Evolutionary conservation across 2,797 vertebrate species (phyloP).

Genomic region (Acrocephalus scirpaceus): DNA sequence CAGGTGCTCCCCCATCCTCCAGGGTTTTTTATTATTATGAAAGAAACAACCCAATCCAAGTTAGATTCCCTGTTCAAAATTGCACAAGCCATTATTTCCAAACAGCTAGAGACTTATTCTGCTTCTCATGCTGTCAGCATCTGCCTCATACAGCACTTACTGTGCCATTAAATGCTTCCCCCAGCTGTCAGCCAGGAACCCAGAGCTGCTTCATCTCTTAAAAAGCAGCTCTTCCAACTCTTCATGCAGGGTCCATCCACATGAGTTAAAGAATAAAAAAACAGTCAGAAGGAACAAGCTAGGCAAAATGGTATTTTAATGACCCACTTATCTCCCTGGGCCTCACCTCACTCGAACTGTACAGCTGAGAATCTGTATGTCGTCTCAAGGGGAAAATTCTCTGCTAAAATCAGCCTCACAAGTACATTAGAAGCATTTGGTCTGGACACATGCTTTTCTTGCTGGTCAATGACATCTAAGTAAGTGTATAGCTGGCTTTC

Average conservation of each 20-base stretch:
- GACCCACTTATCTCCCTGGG: not conserved
- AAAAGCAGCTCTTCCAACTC: not conserved
- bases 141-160: not conserved
- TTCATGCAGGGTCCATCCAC: not conserved
- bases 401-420: not conserved
- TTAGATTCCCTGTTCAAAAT: not conserved
- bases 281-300: not conserved
- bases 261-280: not conserved
- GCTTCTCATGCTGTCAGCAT: not conserved
- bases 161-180: not conserved
- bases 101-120: not conserved
- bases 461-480: no score
- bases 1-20: not conserved
- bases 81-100: not conserved
- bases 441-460: not conserved
- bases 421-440: not conserved
- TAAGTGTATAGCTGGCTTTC: not conserved
- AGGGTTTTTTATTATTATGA: not conserved
- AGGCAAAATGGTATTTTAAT: not conserved
- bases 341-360: not conserved
- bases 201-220: not conserved
- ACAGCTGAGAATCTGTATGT: not conserved
- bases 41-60: not conserved
- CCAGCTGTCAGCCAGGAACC: not conserved
- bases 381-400: not conserved